These are phyloP conservation scores for Eumerus sabulonum DNA, from an alignment of 2,888 invertebrate genomes.

Conservation along the genomic window DNA sequence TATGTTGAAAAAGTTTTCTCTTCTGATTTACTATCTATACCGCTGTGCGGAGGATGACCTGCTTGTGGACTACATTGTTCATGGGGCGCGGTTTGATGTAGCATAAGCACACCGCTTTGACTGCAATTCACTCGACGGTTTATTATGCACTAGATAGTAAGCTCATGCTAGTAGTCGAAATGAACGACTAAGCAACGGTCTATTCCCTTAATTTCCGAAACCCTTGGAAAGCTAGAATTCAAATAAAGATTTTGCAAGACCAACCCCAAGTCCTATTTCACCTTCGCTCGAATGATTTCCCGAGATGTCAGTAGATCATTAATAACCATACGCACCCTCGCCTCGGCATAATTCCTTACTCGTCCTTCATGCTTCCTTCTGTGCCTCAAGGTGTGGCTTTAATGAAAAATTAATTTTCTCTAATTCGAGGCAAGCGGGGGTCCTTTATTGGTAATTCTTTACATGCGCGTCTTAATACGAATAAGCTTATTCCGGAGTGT, in stretches of 20 bases:
- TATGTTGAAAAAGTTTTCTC: constrained; percentile 30
- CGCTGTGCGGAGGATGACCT: constrained; percentile 11
- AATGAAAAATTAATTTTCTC: constrained; percentile 55
- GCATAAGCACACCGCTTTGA: constrained; percentile 5
- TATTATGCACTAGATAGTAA: no score
- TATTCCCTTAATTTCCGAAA: constrained; percentile 4
- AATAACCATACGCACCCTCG: constrained; percentile 39
- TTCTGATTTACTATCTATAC: constrained; percentile 55
- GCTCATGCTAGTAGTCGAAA: no score
- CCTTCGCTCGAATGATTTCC: constrained; percentile 28
- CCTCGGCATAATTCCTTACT: not conserved
- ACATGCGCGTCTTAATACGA: constrained; percentile 43
- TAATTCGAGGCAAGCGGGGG: constrained; percentile 49
- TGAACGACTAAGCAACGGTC: not conserved
- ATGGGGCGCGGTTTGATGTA: constrained; percentile 31
- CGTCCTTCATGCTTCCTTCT: no score
- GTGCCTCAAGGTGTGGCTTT: constrained; percentile 24
- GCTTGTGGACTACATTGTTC: not conserved
- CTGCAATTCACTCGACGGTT: no score
- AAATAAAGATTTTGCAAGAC: not conserved
- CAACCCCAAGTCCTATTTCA: constrained; percentile 4
- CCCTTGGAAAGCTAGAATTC: not conserved
- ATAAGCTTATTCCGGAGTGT: constrained; percentile 1
- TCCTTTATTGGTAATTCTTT: constrained; percentile 35
- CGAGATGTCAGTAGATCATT: constrained; percentile 50